Evolutionary conservation across 53 echinoderm and acorn worm genomes (phyloP).

Genomic region (Zoroaster sp.): DNA sequence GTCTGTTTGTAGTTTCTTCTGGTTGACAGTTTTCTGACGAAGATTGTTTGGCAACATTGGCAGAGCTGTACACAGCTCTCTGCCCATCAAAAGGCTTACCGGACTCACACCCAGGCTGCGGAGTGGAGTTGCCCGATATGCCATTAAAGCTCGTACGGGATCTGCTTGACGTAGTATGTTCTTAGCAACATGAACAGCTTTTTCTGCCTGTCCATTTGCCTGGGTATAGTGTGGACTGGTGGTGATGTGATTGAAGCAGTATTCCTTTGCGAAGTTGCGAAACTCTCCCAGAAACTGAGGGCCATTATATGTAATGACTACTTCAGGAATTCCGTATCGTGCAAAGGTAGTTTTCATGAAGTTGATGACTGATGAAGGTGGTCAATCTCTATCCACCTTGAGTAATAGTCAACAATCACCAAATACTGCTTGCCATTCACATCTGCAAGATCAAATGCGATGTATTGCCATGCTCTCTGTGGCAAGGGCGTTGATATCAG

Average conservation of each 20-base stretch:
- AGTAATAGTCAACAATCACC: conserved; percentile 37
- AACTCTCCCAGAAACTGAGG: neutral
- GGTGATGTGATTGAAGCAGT: conserved; percentile 12
- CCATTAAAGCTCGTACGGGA: conserved; percentile 11
- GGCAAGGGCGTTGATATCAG: conserved; percentile 34
- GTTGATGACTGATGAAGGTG: conserved; percentile 12
- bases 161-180: conserved; percentile 14
- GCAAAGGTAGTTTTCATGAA: conserved; percentile 1
- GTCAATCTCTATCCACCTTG: conserved; percentile 28
- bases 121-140: conserved; percentile 1
- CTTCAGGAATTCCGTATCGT: no score
- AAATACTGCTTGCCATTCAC: conserved; percentile 28
- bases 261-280: neutral
- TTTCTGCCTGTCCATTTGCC: conserved; percentile 42
- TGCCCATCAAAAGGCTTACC: neutral
- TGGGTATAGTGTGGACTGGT: conserved; percentile 30
- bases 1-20: neutral
- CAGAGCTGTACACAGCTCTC: conserved; percentile 1
- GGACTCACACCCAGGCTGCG: neutral
- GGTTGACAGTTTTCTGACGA: neutral
- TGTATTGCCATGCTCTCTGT: conserved; percentile 23
- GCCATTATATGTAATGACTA: neutral
- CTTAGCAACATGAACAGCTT: conserved; percentile 22
- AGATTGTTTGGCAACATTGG: neutral
- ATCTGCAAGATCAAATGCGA: conserved; percentile 22